phyloP scores from a whole-genome alignment of 2,888 invertebrate species.

The Ernsta delagoae region DNA sequence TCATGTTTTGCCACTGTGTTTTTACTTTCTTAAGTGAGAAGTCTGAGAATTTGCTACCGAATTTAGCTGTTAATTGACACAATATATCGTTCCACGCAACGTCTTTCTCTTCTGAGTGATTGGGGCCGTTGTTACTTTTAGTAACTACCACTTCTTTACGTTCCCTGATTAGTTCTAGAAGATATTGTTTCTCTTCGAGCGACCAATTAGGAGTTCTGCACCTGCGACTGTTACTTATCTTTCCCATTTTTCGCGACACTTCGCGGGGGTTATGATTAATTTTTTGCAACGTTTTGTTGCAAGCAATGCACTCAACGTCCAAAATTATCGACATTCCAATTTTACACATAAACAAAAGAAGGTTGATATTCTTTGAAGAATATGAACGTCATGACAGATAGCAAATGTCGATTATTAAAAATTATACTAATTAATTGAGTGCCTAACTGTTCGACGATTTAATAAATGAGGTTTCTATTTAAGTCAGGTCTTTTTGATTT shows the following conservation, averaged over 20 bases:
- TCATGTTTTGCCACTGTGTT: conserved; percentile 83
- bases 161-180: conserved; percentile 75
- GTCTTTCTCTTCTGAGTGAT: conserved; percentile 75
- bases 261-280: conserved; percentile 67
- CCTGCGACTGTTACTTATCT: conserved; percentile 62
- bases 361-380: conserved; percentile 42
- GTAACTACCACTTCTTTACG: conserved; percentile 73
- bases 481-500: too few species aligned
- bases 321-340: conserved; percentile 78
- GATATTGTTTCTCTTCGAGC: conserved; percentile 72
- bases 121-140: conserved; percentile 73
- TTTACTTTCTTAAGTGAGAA: conserved; percentile 78
- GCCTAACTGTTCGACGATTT: conserved; percentile 43
- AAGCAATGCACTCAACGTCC: conserved; percentile 81
- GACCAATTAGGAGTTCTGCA: conserved; percentile 80
- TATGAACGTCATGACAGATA: conserved; percentile 55
- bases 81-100: conserved; percentile 78
- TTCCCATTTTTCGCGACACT: conserved; percentile 66
- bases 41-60: conserved; percentile 69
- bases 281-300: conserved; percentile 82
- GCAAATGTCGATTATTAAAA: conserved; percentile 49
- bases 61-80: conserved; percentile 60
- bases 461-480: conserved; percentile 50
- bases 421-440: conserved; percentile 31
- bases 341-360: conserved; percentile 74